Conservation (phyloP, 2,113 vertebrate species). For the Scopus umbretta region DNA sequence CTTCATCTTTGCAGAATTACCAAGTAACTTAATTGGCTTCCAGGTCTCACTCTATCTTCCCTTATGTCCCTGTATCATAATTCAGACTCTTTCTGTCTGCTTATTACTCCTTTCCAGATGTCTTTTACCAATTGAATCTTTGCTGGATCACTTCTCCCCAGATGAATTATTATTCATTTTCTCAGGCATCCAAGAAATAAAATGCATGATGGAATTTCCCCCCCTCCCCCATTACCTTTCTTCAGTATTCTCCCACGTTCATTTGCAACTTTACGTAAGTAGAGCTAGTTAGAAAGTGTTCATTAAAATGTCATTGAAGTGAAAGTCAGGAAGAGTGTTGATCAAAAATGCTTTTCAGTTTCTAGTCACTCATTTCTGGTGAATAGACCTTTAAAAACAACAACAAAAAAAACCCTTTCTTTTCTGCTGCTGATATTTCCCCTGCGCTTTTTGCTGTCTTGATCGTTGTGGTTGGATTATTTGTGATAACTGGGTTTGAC, state of each 20-base stretch:
- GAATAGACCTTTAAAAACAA: slow-evolving; percentile 30
- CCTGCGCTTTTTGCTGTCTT: background rate
- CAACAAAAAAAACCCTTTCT: background rate
- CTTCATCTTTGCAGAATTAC: background rate
- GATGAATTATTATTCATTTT: slow-evolving; percentile 35
- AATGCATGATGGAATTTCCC: background rate
- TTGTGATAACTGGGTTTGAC: background rate
- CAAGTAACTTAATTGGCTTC: background rate
- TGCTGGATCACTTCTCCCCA: background rate
- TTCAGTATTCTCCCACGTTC: slow-evolving; percentile 25
- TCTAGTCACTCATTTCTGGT: slow-evolving; percentile 9
- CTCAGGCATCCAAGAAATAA: slow-evolving; percentile 20
- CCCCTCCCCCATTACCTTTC: background rate
- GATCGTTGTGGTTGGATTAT: background rate
- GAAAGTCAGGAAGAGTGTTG: slow-evolving; percentile 12
- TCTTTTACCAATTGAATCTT: background rate
- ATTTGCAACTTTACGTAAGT: slow-evolving; percentile 22
- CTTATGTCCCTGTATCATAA: background rate
- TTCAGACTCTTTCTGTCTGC: background rate
- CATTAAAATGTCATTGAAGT: slow-evolving; percentile 56
- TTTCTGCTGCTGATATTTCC: background rate
- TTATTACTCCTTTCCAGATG: slow-evolving; percentile 17
- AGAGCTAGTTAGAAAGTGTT: slow-evolving; percentile 38
- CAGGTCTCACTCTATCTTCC: background rate
- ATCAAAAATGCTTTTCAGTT: slow-evolving; percentile 48